Evolutionary conservation across 2,888 invertebrate species (phyloP), one percentile per base, ranked within the genome.

Genomic region (Gymnocheta viridis): DNA sequence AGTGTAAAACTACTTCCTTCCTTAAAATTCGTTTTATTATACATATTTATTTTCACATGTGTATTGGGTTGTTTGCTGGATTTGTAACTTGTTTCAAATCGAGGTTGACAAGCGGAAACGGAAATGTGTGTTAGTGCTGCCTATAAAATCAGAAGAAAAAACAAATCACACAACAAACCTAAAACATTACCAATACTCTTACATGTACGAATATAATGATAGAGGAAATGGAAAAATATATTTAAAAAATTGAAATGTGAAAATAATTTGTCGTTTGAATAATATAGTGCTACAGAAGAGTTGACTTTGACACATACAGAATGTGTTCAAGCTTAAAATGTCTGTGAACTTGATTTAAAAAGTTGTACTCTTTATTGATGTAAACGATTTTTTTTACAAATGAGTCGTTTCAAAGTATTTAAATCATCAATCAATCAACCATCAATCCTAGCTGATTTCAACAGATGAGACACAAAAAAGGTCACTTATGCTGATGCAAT

Each of bases 1-100:
- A 67, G 66, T 85, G 85, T 84, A 66, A 69, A 86, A 82, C 74
- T 76, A 85, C 81, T 82, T 85, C 85, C 84, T 85, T 85, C 82
- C 85, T 72, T 72, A 19, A 38, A 19, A 41, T 7, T 17, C 17
- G 10, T 51, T 56, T 58, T 19, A 24, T 32, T 49, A 22, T 6
- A 58, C 35, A 10, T 22, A 58, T 19, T 12, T 58, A 19, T 22
- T 35, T 56, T 32, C 22, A 5, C 51, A 24, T 51, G 32, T 32
- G 32, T 32, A 51, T 51, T 51, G 10, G 24, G 24, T 12, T 64
- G 51, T 54, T 62, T 51, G 22, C n/a, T 14, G 56, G 22, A 56
- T 56, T 56, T 44, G 44, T 56, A n/a, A 76, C 35, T 29, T 73
- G 51, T 66, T 49, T 27, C 19, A 58, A 76, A 76, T 66, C 27